A percentile compares a stretch with the other conserved stretches of the same genome.
Evolutionary conservation across 2,888 invertebrate species (phyloP).

Genomic region (Drosophila mettleri): DNA sequence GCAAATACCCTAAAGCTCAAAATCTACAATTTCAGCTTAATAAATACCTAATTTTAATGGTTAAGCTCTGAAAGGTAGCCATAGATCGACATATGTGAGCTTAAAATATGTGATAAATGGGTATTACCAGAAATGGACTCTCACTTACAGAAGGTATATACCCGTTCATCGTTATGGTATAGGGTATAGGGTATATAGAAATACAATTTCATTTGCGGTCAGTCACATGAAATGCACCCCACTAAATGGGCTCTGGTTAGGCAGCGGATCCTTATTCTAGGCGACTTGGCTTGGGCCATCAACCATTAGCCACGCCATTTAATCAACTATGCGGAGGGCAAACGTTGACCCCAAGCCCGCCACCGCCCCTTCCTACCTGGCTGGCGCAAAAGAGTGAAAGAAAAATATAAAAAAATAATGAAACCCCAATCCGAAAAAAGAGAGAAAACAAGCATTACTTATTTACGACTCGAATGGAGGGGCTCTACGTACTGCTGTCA

Average conservation of each 20-base stretch:
- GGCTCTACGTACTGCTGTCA: background rate
- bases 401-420: background rate
- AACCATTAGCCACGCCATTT: constrained; percentile 76
- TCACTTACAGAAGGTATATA: background rate
- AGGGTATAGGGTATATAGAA: constrained; percentile 18
- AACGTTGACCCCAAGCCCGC: constrained; percentile 40
- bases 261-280: constrained; percentile 4
- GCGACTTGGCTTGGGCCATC: constrained; percentile 21
- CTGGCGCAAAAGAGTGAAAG: background rate
- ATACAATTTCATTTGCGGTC: constrained; percentile 49
- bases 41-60: too few species aligned
- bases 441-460: constrained; percentile 1
- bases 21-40: background rate
- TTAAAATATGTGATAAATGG: background rate
- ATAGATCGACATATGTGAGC: too few species aligned
- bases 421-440: background rate
- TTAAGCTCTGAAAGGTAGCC: too few species aligned
- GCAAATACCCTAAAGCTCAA: background rate
- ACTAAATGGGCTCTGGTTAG: constrained; percentile 2
- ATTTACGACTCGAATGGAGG: background rate
- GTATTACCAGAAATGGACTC: background rate
- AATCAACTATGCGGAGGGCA: constrained; percentile 65
- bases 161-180: background rate
- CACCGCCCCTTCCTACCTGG: background rate
- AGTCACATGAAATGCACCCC: constrained; percentile 33